Evolutionary conservation across 2,113 vertebrate species (phyloP), one percentile per base, ranked within the genome.

Genomic region (Oplegnathus fasciatus): DNA sequence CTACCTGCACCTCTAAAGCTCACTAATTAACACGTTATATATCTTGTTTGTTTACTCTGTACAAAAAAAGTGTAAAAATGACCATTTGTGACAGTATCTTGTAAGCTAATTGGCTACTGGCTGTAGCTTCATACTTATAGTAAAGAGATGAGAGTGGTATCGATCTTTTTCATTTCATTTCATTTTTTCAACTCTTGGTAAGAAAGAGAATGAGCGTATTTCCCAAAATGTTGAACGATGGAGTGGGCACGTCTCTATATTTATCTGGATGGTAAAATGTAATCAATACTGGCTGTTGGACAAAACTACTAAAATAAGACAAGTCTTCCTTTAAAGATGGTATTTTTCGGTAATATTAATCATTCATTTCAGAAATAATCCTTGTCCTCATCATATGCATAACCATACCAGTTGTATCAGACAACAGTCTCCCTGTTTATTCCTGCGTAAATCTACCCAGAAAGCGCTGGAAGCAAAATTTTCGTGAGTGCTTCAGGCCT

Each of bases 391-490:
- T 18, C 32, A 24, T 42, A 68, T 61, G 24, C 17, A 52, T 24
- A 54, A 24, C 5, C 1, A 44, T 10, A 44, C 9, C 6, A 14
- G 48, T 37, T 58, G 13, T 44, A 22, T 30, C 64, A 28, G 28
- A 8, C 28, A 58, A 17, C 40, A 65, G 28, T 44, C 30, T 68
- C 67, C n/a, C 9, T 61, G 42, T 54, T n/a, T 40, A 60, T 69
- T 44, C 17, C 58, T 40, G 1, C 40, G 14, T 34, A 28, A 78
- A 40, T 44, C 13, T 52, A 7, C 14, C 62, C 66, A 34, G 68
- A 83, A 73, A 61, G 34, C 3, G 5, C 62, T 80, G 48, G 70
- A 84, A 72, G 74, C 60, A 52, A 32, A 22, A 85, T 76, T 83
- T 37, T 72, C 0, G 1, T 76, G 55, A 82, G 65, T 3, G 44